A percentile compares a stretch with the other conserved stretches of the same genome.
Evolutionary conservation across 2,113 vertebrate species (phyloP).

Genomic region (Atlantisia rogersi): DNA sequence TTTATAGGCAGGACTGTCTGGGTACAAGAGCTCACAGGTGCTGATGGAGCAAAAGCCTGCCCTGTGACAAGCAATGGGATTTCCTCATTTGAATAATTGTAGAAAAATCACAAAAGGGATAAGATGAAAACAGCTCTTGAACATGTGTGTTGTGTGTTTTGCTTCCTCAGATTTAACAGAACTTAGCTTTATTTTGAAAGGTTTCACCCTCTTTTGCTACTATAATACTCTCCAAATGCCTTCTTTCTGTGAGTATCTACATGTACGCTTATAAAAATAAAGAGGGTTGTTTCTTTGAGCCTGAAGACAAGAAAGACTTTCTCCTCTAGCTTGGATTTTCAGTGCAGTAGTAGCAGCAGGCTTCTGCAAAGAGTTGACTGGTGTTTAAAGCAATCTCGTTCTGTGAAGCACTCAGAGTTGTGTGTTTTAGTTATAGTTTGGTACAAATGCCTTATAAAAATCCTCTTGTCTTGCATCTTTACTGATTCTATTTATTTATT

Average conservation of each 20-base stretch:
- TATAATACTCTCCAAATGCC: neutral
- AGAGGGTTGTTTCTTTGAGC: neutral
- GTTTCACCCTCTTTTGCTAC: neutral
- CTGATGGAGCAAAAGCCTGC: neutral
- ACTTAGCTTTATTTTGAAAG: neutral
- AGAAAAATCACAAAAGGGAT: neutral
- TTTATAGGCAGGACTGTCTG: neutral
- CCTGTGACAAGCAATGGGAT: neutral
- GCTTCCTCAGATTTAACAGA: neutral
- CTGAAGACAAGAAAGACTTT: neutral
- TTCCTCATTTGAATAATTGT: neutral
- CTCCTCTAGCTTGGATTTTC: neutral
- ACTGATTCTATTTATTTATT: neutral
- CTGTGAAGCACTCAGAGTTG: neutral
- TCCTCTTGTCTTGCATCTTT: neutral
- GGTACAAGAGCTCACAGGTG: neutral
- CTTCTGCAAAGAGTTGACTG: neutral
- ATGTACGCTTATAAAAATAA: neutral
- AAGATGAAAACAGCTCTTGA: neutral
- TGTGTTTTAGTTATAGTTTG: neutral
- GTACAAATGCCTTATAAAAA: neutral
- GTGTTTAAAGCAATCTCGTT: neutral
- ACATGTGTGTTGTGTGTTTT: neutral
- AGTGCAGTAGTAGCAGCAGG: neutral
- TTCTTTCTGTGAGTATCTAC: neutral